A percentile compares a stretch with the other conserved stretches of the same genome.
Conservation (phyloP, 2,888 invertebrate genomes). For the Crossocerus cetratus region DNA sequence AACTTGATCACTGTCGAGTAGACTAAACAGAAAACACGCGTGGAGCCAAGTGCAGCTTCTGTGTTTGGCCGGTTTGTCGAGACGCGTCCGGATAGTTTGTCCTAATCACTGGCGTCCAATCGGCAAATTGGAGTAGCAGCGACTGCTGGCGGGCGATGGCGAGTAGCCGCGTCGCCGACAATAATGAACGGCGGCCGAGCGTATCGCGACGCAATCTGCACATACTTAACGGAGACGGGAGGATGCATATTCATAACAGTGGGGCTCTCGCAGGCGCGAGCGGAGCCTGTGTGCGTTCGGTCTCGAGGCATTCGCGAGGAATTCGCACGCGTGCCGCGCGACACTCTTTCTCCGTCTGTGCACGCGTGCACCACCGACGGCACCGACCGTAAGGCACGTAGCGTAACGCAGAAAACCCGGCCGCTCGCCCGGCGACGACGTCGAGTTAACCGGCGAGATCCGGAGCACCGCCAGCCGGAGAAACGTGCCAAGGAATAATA, state of each 20-base stretch:
- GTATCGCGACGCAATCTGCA: conserved; percentile 76
- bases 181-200: conserved; percentile 75
- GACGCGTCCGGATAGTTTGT: background rate
- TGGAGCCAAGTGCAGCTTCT: background rate
- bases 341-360: conserved; percentile 37
- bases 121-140: conserved; percentile 48
- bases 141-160: conserved; percentile 53
- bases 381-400: background rate
- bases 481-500: conserved; percentile 22
- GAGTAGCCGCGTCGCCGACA: conserved; percentile 73
- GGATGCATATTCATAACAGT: conserved; percentile 75
- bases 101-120: conserved; percentile 30
- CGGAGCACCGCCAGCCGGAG: conserved; percentile 6
- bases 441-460: conserved; percentile 39
- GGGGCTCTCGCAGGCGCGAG: conserved; percentile 63
- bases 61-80: background rate
- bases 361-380: conserved; percentile 1
- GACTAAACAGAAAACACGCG: background rate
- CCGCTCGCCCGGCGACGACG: conserved; percentile 19
- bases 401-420: conserved; percentile 33
- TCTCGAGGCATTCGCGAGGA: conserved; percentile 36
- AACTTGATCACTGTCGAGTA: no score
- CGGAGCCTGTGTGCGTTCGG: conserved; percentile 38
- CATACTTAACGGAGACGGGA: conserved; percentile 73
- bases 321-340: conserved; percentile 28